Percentiles rank a stretch among this genome's conserved stretches.
Conservation (phyloP, 2,797 vertebrate species). For the Bryconaethiops microstoma region DNA sequence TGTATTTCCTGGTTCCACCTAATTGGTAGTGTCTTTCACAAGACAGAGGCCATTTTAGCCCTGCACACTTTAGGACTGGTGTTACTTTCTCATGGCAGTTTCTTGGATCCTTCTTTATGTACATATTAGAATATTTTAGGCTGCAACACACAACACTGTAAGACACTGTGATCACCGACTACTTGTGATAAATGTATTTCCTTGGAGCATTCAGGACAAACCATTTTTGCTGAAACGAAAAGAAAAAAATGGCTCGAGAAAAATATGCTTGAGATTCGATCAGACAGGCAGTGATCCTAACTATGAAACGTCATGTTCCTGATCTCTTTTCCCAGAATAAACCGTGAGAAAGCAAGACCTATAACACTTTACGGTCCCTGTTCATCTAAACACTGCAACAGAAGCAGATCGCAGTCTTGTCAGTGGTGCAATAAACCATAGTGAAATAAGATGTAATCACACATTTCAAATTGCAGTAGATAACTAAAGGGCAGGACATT, state of each 20-base stretch:
- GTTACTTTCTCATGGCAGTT: not conserved
- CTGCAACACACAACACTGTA: not conserved
- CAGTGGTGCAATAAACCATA: not conserved
- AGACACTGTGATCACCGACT: not conserved
- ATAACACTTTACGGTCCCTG: not conserved
- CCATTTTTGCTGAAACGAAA: not conserved
- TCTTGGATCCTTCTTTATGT: not conserved
- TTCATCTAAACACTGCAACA: slow-evolving; percentile 19
- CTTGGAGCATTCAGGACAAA: not conserved
- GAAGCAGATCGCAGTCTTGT: slow-evolving; percentile 15
- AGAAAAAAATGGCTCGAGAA: not conserved
- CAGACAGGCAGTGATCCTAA: not conserved
- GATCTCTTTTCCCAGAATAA: not conserved
- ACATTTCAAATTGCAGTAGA: slow-evolving; percentile 7
- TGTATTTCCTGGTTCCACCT: not conserved
- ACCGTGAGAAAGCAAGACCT: not conserved
- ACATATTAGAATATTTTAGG: not conserved
- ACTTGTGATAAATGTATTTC: not conserved
- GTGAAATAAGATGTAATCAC: slow-evolving; percentile 18
- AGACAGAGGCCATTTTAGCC: not conserved
- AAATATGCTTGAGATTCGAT: not conserved
- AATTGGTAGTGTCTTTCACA: no score
- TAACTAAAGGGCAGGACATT: not conserved
- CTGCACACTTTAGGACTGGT: not conserved
- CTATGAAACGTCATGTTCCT: not conserved